Conservation (phyloP, 2,797 vertebrate species). For the Lerista edwardsae region DNA sequence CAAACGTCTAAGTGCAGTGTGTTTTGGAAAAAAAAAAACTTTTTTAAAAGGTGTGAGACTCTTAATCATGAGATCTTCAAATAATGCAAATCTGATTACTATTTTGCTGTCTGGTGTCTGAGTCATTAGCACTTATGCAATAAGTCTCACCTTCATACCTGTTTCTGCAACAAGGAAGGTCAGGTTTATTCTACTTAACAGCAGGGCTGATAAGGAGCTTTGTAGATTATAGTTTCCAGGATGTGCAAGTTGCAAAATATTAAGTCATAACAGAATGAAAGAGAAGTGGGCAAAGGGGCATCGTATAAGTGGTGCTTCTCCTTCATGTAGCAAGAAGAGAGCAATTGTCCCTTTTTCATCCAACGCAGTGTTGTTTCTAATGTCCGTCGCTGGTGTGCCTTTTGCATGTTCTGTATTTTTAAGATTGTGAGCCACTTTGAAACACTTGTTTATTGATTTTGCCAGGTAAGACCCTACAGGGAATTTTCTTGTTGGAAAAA, state of each 20-base stretch:
- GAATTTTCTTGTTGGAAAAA: too few species aligned
- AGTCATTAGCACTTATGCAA: slow-evolving; percentile 4
- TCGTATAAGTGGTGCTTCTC: too few species aligned
- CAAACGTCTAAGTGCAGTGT: neutral
- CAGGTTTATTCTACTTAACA: neutral
- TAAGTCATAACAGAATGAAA: neutral
- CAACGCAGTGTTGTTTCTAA: too few species aligned
- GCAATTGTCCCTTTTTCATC: too few species aligned
- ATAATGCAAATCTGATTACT: neutral
- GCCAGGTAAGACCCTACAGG: too few species aligned
- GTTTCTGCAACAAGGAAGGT: neutral
- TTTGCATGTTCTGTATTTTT: too few species aligned
- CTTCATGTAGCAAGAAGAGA: too few species aligned
- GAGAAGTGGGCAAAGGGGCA: too few species aligned
- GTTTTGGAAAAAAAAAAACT: too few species aligned
- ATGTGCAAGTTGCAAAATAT: neutral
- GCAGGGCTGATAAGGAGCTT: neutral
- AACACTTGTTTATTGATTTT: too few species aligned
- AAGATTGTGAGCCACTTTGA: too few species aligned
- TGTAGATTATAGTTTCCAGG: neutral
- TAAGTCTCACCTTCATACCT: neutral
- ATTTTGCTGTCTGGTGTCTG: neutral
- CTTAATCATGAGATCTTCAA: neutral
- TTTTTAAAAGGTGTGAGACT: neutral
- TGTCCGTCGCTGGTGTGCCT: too few species aligned